Evolutionary conservation across 2,797 vertebrate genomes (phyloP).

Genomic region (Aratinga solstitialis): DNA sequence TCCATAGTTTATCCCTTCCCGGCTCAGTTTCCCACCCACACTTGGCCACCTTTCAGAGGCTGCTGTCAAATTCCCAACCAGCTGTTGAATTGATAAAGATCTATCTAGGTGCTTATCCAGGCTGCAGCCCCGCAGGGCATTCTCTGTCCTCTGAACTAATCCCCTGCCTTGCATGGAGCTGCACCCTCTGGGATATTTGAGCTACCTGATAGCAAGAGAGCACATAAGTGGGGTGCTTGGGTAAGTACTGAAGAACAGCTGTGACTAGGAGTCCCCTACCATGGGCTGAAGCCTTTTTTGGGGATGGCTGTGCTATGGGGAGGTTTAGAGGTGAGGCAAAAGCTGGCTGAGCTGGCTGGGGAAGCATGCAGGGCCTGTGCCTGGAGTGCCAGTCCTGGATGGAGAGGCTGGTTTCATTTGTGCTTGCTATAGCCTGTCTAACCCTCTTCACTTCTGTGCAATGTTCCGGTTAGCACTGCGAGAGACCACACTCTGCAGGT

Average conservation of each 20-base stretch:
- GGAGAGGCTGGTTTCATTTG: background rate
- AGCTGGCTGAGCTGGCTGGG: background rate
- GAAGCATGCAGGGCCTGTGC: background rate
- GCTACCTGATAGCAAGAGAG: slow-evolving; percentile 40
- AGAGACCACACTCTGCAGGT: slow-evolving; percentile 84
- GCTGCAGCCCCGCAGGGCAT: background rate
- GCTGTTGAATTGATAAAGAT: background rate
- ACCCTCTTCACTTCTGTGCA: slow-evolving; percentile 53
- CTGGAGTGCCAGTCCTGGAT: background rate
- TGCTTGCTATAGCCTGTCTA: slow-evolving; percentile 19
- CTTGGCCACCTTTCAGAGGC: slow-evolving; percentile 11
- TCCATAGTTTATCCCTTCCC: background rate
- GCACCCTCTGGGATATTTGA: slow-evolving; percentile 36
- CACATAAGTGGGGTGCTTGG: slow-evolving; percentile 1
- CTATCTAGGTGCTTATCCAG: background rate
- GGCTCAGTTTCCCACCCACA: background rate
- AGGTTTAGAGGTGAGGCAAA: background rate
- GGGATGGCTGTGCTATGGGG: background rate
- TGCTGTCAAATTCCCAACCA: slow-evolving; percentile 5
- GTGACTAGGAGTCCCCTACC: background rate
- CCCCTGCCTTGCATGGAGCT: slow-evolving; percentile 20
- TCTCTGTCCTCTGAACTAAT: background rate
- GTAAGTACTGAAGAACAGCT: slow-evolving; percentile 25
- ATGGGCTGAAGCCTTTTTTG: background rate
- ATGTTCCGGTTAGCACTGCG: slow-evolving; percentile 73